phyloP scores from a whole-genome alignment of 2,888 invertebrate genomes.

The Phyllotreta striolata region DNA sequence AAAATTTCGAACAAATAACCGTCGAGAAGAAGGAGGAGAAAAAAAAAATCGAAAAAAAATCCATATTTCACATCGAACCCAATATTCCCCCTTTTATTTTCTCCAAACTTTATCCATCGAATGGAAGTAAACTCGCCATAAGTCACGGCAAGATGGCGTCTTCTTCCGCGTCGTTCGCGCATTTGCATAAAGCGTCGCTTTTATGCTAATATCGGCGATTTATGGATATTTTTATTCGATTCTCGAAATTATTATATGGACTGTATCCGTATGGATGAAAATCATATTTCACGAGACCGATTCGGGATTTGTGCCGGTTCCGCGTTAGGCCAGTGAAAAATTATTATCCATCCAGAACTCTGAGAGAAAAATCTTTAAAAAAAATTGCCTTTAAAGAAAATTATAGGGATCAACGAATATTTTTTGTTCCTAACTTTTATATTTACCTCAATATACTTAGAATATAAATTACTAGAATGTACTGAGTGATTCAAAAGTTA shows the following conservation, averaged over 20 bases:
- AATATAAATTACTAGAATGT: no score
- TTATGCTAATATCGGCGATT: constrained; percentile 62
- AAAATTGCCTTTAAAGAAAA: background rate
- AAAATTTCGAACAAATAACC: no score
- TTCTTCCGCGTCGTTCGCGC: constrained; percentile 42
- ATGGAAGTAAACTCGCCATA: constrained; percentile 33
- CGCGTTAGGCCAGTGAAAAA: constrained; percentile 29
- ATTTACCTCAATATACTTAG: no score
- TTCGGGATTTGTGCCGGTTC: constrained; percentile 51
- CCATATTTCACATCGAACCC: constrained; percentile 14
- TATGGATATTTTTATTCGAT: constrained; percentile 64
- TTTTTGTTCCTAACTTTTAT: no score
- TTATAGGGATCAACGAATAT: no score
- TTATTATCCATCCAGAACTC: background rate
- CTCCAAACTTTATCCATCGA: constrained; percentile 41
- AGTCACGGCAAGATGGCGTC: constrained; percentile 44
- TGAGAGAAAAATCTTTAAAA: background rate
- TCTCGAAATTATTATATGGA: constrained; percentile 64
- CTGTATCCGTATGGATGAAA: constrained; percentile 64
- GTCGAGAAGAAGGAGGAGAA: no score
- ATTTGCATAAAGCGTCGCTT: constrained; percentile 61
- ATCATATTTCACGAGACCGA: constrained; percentile 61
- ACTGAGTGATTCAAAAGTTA: no score
- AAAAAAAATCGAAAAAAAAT: background rate
- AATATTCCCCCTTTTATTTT: constrained; percentile 23